Evolutionary conservation across 2,888 invertebrate genomes (phyloP).

Genomic region (Petrolisthes cinctipes): DNA sequence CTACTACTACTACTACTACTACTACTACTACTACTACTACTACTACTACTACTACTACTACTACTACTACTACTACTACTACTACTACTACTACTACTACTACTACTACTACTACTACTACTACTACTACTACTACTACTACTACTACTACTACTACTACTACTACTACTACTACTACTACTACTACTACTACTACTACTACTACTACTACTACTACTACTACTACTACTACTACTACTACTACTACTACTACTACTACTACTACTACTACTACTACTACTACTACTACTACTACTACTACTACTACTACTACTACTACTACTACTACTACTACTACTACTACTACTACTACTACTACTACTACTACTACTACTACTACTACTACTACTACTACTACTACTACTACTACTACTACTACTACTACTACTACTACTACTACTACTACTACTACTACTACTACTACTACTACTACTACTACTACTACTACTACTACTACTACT

Average conservation of each 20-base stretch:
- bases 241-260: slow-evolving; percentile 24
- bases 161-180: not conserved
- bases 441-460: not conserved
- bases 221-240: slow-evolving; percentile 26
- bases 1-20: slow-evolving; percentile 1
- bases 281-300: not conserved
- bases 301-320: not conserved
- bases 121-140: too few relatives aligned
- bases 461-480: not conserved
- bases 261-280: slow-evolving; percentile 15
- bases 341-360: slow-evolving; percentile 2
- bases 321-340: not conserved
- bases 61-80: not conserved
- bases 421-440: not conserved
- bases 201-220: not conserved
- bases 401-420: not conserved
- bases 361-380: not conserved
- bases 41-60: not conserved
- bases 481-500: not conserved
- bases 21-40: not conserved
- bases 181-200: not conserved
- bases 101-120: not conserved
- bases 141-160: not conserved
- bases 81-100: not conserved
- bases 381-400: not conserved